A percentile compares a stretch with the other conserved stretches of the same genome.
phyloP scores from a whole-genome alignment of 2,797 vertebrate species.

The Cetoscarus ocellatus region DNA sequence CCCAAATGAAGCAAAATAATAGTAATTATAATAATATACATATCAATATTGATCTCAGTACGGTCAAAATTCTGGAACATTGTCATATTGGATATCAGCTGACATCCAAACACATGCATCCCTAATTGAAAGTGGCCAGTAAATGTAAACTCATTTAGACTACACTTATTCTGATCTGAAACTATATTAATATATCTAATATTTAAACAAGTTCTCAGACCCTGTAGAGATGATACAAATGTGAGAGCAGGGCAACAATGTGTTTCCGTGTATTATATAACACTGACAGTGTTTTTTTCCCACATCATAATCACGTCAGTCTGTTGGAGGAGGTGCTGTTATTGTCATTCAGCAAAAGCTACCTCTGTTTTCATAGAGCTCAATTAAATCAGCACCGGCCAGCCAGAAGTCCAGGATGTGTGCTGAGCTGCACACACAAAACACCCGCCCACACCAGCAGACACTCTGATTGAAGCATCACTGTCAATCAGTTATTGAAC shows the following conservation, averaged over 20 bases:
- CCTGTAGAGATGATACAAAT: constrained; percentile 12
- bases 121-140: too few species aligned
- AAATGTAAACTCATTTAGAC: too few species aligned
- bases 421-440: constrained; percentile 17
- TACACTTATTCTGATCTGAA: too few species aligned
- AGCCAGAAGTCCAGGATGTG: constrained; percentile 47
- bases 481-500: constrained; percentile 62
- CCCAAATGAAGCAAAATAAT: too few species aligned
- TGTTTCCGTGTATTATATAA: constrained; percentile 3
- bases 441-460: constrained; percentile 7
- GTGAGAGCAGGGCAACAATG: constrained; percentile 4
- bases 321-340: constrained; percentile 25
- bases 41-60: too few species aligned
- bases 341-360: constrained; percentile 42
- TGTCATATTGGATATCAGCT: too few species aligned
- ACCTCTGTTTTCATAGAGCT: constrained; percentile 48
- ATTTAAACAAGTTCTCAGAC: too few species aligned
- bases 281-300: neutral
- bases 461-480: constrained; percentile 65
- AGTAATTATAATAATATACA: too few species aligned
- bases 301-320: constrained; percentile 11
- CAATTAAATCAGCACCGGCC: constrained; percentile 41
- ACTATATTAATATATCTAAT: too few species aligned
- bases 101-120: too few species aligned
- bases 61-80: too few species aligned